Evolutionary conservation across 2,888 invertebrate species (phyloP), one percentile per base, ranked within the genome.

Genomic region (Campoplex nolae): DNA sequence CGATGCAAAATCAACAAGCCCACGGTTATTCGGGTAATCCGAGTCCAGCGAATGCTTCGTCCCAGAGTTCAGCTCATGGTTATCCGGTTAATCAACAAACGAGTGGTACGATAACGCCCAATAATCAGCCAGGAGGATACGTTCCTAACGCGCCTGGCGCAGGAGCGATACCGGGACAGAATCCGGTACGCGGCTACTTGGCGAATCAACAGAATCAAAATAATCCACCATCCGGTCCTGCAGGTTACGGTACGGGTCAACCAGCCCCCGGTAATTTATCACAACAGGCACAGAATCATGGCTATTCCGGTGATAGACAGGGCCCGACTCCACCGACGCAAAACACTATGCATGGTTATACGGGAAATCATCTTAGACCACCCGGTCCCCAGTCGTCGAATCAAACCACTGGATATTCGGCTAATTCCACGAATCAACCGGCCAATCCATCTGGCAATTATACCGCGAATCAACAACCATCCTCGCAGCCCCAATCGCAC

Each of bases 111-210:
- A 84, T 89, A 51, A 38, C 76, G n/a, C 81, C 80, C 45, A 88
- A 82, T 84, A 88, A 86, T 74, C 77, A 84, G 28, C 88, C 88
- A 16, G 84, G 84, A 18, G 84, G 84, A n/a, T 89, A 88, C 51
- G 87, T 88, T 48, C 45, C 83, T 2, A 88, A 87, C 48, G 77
- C 80, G 8, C 68, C 83, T 16, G 88, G 76, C 76, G 90, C 91
- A 65, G 45, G 89, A 23, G 38, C 91, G 7, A 85, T 91, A 35
- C 54, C 73, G 6, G 74, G 90, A 9, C 92, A 91, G 74, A 92
- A 90, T 90, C 90, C 91, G 65, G 92, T 92, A 16, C 90, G 92
- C 18, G 90, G 92, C 7, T 93, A 93, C 83, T 38, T 91, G 9
- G 70, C 90, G 9, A 75, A 89, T 13, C 77, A 91, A 9, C 90